A percentile compares a stretch with the other conserved stretches of the same genome.
Conservation (phyloP, 2,113 vertebrate species). For the Misgurnus mizolepis region DNA sequence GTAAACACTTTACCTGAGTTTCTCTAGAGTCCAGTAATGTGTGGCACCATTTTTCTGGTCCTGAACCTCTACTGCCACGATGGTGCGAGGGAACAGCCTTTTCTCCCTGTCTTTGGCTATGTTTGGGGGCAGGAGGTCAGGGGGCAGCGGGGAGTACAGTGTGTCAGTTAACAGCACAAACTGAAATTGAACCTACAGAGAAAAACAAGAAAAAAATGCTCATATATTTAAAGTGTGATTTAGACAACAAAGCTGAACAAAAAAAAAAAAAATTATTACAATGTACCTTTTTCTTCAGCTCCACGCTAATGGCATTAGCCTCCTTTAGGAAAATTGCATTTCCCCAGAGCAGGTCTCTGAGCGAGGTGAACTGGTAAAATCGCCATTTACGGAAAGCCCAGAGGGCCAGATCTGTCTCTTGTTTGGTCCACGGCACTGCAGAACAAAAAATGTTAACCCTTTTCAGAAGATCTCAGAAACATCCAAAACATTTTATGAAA, state of each 20-base stretch:
- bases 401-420: conserved; percentile 88
- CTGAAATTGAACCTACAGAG: conserved; percentile 94
- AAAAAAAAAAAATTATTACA: background rate
- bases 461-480: background rate
- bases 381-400: conserved; percentile 99
- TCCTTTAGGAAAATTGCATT: conserved; percentile 97
- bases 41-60: conserved; percentile 98
- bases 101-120: conserved; percentile 88
- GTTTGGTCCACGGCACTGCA: conserved; percentile 88
- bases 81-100: conserved; percentile 89
- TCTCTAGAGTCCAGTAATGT: conserved; percentile 97
- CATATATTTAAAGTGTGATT: background rate
- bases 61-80: conserved; percentile 94
- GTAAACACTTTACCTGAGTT: conserved; percentile 81
- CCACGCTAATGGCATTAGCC: conserved; percentile 97
- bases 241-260: background rate
- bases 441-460: conserved; percentile 1
- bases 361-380: conserved; percentile 97
- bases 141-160: conserved; percentile 91
- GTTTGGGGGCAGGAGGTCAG: conserved; percentile 88
- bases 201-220: background rate
- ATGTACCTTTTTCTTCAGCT: conserved; percentile 94
- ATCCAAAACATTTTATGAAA: background rate
- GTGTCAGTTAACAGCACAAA: conserved; percentile 96
- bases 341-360: conserved; percentile 94